A percentile compares a stretch with the other conserved stretches of the same genome.
Conservation (phyloP, 2,797 vertebrate genomes). For the Notamacropus eugenii region DNA sequence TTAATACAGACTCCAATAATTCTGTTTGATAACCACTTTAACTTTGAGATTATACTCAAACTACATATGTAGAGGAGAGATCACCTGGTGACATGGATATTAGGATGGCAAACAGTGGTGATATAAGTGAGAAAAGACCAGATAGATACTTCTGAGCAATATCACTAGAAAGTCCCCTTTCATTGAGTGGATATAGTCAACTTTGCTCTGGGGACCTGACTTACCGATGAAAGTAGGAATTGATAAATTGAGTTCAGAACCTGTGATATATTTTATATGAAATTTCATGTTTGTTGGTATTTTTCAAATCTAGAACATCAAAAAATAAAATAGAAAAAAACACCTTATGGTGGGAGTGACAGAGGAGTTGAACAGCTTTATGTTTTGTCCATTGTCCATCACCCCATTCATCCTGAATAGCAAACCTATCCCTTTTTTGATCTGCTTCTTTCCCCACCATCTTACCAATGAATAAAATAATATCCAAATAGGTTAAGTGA, state of each 20-base stretch:
- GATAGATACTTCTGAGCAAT: neutral
- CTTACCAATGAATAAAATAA: neutral
- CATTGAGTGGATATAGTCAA: neutral
- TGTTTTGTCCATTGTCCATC: neutral
- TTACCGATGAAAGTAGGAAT: neutral
- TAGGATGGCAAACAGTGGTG: neutral
- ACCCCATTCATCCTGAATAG: neutral
- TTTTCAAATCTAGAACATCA: neutral
- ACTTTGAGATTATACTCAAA: neutral
- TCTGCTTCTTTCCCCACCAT: neutral
- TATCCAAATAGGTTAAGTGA: neutral
- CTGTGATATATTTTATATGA: neutral
- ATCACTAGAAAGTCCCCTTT: neutral
- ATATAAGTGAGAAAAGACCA: neutral
- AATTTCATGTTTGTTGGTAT: neutral
- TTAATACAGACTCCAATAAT: neutral
- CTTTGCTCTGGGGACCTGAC: neutral
- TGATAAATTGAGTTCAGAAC: neutral
- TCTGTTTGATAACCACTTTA: neutral
- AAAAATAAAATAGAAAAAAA: neutral
- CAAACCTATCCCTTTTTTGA: neutral
- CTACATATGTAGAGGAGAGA: neutral
- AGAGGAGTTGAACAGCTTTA: neutral
- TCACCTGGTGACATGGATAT: neutral
- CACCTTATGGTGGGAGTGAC: neutral